phyloP scores from a whole-genome alignment of 2,113 vertebrate genomes.

The Ailuropoda melanoleuca region DNA sequence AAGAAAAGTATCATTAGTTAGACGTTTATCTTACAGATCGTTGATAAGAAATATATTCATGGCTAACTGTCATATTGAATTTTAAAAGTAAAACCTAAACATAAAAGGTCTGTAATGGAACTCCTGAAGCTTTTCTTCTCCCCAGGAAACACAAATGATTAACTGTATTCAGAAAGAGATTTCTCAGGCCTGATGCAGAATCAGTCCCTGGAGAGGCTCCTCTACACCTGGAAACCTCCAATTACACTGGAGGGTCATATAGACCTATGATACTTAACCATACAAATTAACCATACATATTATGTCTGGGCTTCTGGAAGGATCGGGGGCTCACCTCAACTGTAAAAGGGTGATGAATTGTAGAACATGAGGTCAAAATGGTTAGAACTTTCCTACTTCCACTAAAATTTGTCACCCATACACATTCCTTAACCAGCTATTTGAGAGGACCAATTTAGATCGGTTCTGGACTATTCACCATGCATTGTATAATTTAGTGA shows the following conservation, averaged over 20 bases:
- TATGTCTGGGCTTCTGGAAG: neutral
- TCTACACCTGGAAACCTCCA: neutral
- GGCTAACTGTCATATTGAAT: neutral
- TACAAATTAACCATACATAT: neutral
- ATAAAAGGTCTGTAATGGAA: neutral
- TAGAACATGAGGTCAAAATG: neutral
- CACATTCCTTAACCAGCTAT: neutral
- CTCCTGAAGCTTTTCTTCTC: neutral
- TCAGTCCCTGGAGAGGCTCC: neutral
- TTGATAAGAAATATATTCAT: neutral
- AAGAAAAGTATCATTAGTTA: constrained; percentile 53
- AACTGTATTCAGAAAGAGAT: neutral
- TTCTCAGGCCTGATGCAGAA: neutral
- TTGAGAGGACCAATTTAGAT: neutral
- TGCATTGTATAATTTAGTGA: neutral
- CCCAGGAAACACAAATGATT: neutral
- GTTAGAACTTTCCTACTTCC: neutral
- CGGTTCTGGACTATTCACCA: neutral
- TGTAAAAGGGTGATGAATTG: constrained; percentile 1
- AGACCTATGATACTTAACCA: neutral
- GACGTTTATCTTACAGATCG: neutral
- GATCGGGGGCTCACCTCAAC: neutral
- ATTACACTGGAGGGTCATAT: accelerated
- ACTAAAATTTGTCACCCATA: neutral
- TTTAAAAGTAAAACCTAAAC: neutral